Conservation (phyloP, 2,113 vertebrate species). For the Clarias magur region DNA sequence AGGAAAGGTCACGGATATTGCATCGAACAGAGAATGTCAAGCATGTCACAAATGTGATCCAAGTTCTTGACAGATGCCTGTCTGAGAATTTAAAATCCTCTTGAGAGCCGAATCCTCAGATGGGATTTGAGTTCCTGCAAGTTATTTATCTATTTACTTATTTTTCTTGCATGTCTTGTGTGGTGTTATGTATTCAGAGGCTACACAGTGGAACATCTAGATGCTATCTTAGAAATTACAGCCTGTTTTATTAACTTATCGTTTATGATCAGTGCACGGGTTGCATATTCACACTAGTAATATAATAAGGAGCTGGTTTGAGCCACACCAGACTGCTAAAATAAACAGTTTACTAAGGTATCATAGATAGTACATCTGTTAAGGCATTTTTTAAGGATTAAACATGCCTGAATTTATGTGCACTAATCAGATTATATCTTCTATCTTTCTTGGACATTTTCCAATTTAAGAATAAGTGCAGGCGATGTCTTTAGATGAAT, state of each 20-base stretch:
- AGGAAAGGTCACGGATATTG: background rate
- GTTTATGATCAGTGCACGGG: background rate
- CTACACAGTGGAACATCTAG: background rate
- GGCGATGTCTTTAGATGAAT: background rate
- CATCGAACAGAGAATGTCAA: background rate
- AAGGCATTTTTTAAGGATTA: background rate
- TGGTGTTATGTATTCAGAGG: background rate
- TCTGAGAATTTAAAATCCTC: conserved; percentile 36
- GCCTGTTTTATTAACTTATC: background rate
- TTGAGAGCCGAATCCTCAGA: conserved; percentile 24
- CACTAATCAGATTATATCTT: background rate
- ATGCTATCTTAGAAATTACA: background rate
- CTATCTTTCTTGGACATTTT: background rate
- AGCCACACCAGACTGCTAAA: background rate
- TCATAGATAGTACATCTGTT: background rate
- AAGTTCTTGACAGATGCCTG: conserved; percentile 22
- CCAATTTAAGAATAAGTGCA: background rate
- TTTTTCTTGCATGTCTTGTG: background rate
- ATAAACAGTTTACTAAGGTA: background rate
- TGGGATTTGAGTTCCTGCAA: conserved; percentile 3
- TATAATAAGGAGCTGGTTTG: background rate
- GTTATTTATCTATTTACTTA: background rate
- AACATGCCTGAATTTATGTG: background rate
- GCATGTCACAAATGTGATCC: conserved; percentile 13
- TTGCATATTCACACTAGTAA: conserved; percentile 2